These are phyloP conservation scores for Atta texana DNA, from an alignment of 1,140 invertebrate genomes.

Conservation along the genomic window DNA sequence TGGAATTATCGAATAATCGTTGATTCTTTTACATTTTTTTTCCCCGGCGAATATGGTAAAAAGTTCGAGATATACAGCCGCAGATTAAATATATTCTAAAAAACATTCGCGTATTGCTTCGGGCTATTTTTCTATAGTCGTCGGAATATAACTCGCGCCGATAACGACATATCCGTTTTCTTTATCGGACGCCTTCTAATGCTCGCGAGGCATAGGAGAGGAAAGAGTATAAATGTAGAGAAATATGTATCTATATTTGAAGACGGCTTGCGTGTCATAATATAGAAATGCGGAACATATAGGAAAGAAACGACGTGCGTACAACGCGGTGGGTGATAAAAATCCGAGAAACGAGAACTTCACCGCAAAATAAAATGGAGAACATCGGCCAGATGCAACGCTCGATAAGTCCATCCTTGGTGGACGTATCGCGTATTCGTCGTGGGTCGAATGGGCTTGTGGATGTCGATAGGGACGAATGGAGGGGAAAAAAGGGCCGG, in stretches of 20 bases:
- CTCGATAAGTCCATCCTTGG: constrained; percentile 53
- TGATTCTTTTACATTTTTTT: neutral
- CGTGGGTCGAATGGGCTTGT: constrained; percentile 24
- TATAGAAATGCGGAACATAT: neutral
- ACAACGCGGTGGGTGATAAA: constrained; percentile 23
- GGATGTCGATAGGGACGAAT: constrained; percentile 42
- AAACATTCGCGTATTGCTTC: neutral
- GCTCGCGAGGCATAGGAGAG: neutral
- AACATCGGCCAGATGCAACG: constrained; percentile 31
- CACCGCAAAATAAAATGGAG: constrained; percentile 55
- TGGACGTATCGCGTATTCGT: constrained; percentile 55
- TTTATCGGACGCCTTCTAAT: neutral
- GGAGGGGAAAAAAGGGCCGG: neutral
- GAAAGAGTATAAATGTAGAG: neutral
- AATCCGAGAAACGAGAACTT: constrained; percentile 50
- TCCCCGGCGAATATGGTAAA: neutral
- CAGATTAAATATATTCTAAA: neutral
- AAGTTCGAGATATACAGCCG: neutral
- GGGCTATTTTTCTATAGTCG: neutral
- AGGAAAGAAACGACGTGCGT: constrained; percentile 45
- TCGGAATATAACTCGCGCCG: neutral
- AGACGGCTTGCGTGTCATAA: neutral
- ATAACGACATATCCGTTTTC: neutral
- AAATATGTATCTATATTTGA: constrained; percentile 14
- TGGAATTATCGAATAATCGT: constrained; percentile 24